phyloP scores from a whole-genome alignment of 2,797 vertebrate species.

The Sebastes diploproa region DNA sequence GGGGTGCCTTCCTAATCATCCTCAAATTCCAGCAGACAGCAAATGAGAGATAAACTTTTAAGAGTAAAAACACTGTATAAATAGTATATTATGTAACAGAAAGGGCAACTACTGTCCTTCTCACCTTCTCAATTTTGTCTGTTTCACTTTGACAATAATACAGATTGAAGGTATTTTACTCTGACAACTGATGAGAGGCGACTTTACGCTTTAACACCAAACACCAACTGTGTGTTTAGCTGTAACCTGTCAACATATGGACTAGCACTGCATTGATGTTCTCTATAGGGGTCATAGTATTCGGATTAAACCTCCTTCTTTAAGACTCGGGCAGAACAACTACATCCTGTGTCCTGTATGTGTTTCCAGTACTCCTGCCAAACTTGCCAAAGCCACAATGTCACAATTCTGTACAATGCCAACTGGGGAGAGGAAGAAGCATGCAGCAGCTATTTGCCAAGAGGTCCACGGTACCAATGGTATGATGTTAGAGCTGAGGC shows the following conservation, averaged over 20 bases:
- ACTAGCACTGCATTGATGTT: not conserved
- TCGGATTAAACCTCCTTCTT: slow-evolving; percentile 1
- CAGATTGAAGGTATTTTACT: not conserved
- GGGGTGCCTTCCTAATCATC: not conserved
- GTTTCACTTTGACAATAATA: not conserved
- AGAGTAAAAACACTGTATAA: not conserved
- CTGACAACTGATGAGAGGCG: not conserved
- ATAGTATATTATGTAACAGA: slow-evolving; percentile 6
- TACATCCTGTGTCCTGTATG: slow-evolving; percentile 65
- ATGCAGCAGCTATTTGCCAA: slow-evolving; percentile 90
- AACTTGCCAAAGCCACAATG: slow-evolving; percentile 80
- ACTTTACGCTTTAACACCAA: not conserved
- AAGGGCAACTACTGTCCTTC: not conserved
- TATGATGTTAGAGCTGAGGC: slow-evolving; percentile 68
- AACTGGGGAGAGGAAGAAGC: slow-evolving; percentile 88
- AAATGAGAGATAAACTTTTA: not conserved
- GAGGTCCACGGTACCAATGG: slow-evolving; percentile 90
- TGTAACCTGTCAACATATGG: not conserved
- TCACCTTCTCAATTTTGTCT: not conserved
- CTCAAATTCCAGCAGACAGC: not conserved
- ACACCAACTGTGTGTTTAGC: not conserved
- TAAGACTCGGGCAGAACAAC: slow-evolving; percentile 22
- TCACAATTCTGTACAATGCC: slow-evolving; percentile 89
- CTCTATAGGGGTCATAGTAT: not conserved
- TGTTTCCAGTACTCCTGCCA: slow-evolving; percentile 75